phyloP scores from a whole-genome alignment of 2,888 invertebrate genomes.

The Agriopis aurantiaria region DNA sequence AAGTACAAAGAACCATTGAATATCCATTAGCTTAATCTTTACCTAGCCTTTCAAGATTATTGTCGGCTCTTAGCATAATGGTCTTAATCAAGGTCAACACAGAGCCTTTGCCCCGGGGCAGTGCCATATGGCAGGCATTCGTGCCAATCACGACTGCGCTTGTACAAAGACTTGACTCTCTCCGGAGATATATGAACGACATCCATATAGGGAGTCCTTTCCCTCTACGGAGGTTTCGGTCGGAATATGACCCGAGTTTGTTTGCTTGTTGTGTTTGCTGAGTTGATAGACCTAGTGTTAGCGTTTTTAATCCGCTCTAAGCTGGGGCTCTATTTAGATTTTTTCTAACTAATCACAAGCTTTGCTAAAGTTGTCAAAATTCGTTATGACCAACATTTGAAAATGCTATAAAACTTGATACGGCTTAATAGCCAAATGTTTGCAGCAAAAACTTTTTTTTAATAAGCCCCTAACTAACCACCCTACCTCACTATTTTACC shows the following conservation, averaged over 20 bases:
- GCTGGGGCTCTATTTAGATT: too few relatives aligned
- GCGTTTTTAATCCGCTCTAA: neutral
- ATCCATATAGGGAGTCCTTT: conserved; percentile 42
- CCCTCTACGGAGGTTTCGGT: conserved; percentile 21
- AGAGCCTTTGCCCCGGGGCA: conserved; percentile 23
- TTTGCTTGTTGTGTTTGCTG: neutral
- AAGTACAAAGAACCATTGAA: conserved; percentile 1
- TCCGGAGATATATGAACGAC: conserved; percentile 37
- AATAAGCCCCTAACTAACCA: too few relatives aligned
- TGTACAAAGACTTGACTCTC: conserved; percentile 28
- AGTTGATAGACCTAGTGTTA: too few relatives aligned
- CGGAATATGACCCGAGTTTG: neutral
- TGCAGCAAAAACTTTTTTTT: too few relatives aligned
- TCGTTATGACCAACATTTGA: too few relatives aligned
- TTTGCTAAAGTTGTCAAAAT: too few relatives aligned
- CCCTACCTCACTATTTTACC: too few relatives aligned
- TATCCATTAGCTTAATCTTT: conserved; percentile 28
- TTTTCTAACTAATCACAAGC: too few relatives aligned
- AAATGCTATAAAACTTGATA: too few relatives aligned
- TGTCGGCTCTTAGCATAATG: conserved; percentile 27
- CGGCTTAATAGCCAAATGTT: too few relatives aligned
- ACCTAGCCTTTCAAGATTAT: conserved; percentile 26
- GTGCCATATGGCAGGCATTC: conserved; percentile 41
- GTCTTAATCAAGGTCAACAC: conserved; percentile 35
- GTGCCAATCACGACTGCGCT: conserved; percentile 31